Base-by-base conservation (phyloP, 1,140 invertebrate species). In the Drosophila arawakana region DNA sequence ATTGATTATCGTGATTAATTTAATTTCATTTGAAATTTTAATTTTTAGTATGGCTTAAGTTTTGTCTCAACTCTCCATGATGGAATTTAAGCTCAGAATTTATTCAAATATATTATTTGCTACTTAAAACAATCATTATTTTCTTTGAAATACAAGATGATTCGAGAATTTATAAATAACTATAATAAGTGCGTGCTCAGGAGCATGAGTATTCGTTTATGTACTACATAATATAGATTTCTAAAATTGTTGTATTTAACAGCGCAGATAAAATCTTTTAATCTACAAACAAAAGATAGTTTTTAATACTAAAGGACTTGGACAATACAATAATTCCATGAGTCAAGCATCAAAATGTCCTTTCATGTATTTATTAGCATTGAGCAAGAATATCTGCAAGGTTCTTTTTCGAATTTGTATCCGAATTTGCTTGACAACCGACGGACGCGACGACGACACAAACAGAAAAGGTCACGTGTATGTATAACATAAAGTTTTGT, bases 401-500 rank as follows among this genome's bases (percentile, higher is more conserved):
- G 49, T 61, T 69, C 21, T 65, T 55, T 65, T 7, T 30, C 4
- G 3, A 47, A 46, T 10, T 73, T 61, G 54, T 73, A 68, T 68
- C 63, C 50, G 34, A 69, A 61, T 70, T 57, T 37, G 72, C 58
- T 62, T 74, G 72, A 70, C 72, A 70, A 74, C 72, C 72, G 21
- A 68, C 47, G 37, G 35, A 65, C 35, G n/a, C 35, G n/a, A 37
- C 37, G n/a, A 37, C 37, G 39, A 52, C 34, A 57, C 43, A 57
- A 60, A 55, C 39, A 54, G 62, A 82, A 88, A 80, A 78, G 80
- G 84, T 88, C 84, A 89, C 68, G 77, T 89, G 84, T 84, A 73
- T 88, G 84, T 88, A 89, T 89, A 88, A 78, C 84, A 89, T 61
- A 78, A 89, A 74, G 72, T 62, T 61, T 55, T 60, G 60, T 68